Percentiles rank a stretch among this genome's conserved stretches.
These are phyloP conservation scores for Cheumatopsyche charites DNA, from an alignment of 1,140 invertebrate species.

Conservation along the genomic window DNA sequence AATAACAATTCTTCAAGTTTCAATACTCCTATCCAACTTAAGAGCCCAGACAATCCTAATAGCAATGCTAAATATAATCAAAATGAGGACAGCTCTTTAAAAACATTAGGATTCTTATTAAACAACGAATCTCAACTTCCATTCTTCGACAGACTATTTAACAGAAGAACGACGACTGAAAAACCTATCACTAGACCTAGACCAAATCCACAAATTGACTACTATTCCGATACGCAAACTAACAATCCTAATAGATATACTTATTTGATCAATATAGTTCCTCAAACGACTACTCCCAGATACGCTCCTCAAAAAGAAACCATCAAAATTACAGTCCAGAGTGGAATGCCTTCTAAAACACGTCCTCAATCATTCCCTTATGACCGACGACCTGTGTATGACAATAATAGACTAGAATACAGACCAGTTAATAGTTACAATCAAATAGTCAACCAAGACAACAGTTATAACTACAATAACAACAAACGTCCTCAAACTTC, in stretches of 20 bases:
- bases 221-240: constrained; percentile 34
- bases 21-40: not conserved
- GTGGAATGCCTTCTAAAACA: constrained; percentile 30
- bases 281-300: constrained; percentile 44
- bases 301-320: constrained; percentile 41
- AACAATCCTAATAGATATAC: constrained; percentile 39
- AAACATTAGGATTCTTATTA: constrained; percentile 42
- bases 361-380: constrained; percentile 35
- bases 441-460: constrained; percentile 17
- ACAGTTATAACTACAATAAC: constrained; percentile 29
- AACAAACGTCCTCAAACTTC: constrained; percentile 40
- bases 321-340: constrained; percentile 47
- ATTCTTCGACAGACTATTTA: constrained; percentile 42
- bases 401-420: constrained; percentile 46
- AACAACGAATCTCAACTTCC: constrained; percentile 40
- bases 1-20: not conserved
- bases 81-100: constrained; percentile 26
- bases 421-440: constrained; percentile 29
- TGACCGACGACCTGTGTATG: constrained; percentile 45
- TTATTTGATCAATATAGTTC: constrained; percentile 47
- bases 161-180: constrained; percentile 20
- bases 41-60: not conserved
- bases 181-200: constrained; percentile 31
- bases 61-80: not conserved
- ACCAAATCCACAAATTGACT: constrained; percentile 40